Evolutionary conservation across 2,888 invertebrate species (phyloP).

Genomic region (Gibbula magus): DNA sequence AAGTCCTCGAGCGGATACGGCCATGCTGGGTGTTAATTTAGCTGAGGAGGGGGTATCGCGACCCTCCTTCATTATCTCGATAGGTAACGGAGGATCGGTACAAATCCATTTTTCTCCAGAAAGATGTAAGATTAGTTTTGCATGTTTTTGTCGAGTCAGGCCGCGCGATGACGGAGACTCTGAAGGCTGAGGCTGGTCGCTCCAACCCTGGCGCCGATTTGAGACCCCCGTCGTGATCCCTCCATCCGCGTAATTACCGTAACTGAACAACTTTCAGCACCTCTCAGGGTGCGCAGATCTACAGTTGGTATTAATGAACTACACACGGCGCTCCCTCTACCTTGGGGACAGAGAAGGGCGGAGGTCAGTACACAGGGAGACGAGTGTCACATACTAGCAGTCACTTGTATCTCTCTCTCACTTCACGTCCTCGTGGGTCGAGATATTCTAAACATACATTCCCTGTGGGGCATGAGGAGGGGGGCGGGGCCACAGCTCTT

Average conservation of each 20-base stretch:
- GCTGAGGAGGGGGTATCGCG: neutral
- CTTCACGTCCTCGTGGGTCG: constrained; percentile 21
- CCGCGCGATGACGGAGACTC: constrained; percentile 4
- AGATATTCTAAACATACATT: constrained; percentile 17
- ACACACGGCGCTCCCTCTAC: neutral
- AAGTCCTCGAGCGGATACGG: neutral
- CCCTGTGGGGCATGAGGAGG: constrained; percentile 12
- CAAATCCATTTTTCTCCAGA: constrained; percentile 19
- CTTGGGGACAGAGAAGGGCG: neutral
- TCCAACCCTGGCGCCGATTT: neutral
- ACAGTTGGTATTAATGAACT: neutral
- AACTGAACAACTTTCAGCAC: constrained; percentile 5
- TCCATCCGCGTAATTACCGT: constrained; percentile 13
- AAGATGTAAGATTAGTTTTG: constrained; percentile 18
- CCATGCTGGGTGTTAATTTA: neutral
- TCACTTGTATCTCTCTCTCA: constrained; percentile 3
- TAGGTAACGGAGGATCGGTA: neutral
- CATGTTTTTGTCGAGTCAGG: constrained; percentile 10
- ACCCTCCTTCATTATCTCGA: neutral
- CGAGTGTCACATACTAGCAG: neutral
- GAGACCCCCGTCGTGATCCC: constrained; percentile 14
- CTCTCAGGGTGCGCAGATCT: constrained; percentile 1
- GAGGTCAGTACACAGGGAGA: neutral
- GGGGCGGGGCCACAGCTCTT: constrained; percentile 10
- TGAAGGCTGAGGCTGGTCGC: neutral